Conservation (phyloP, 2,888 invertebrate species). For the Pollenia amentaria region DNA sequence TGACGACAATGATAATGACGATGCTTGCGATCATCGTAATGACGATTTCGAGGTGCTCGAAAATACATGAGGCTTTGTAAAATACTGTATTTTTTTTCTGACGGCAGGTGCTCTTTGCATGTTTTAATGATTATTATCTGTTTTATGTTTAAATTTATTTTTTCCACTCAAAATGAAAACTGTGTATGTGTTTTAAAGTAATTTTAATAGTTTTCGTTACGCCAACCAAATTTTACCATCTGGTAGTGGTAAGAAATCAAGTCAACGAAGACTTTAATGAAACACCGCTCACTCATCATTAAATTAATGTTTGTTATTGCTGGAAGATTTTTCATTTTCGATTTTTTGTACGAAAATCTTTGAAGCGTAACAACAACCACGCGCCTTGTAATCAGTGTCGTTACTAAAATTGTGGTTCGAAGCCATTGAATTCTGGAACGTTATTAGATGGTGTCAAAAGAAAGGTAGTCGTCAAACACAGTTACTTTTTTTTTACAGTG, state of each 20-base stretch:
- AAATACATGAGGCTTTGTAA: constrained; percentile 26
- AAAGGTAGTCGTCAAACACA: constrained; percentile 1
- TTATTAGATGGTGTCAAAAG: constrained; percentile 43
- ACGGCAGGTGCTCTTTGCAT: constrained; percentile 70
- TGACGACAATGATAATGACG: constrained; percentile 26
- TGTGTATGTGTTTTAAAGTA: constrained; percentile 13
- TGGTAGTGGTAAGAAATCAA: constrained; percentile 59
- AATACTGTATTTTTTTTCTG: constrained; percentile 19
- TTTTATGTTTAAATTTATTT: neutral
- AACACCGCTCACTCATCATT: constrained; percentile 56
- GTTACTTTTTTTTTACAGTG: constrained; percentile 28
- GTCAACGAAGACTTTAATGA: constrained; percentile 56
- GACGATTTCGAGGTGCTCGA: constrained; percentile 19
- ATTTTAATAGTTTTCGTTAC: constrained; percentile 55
- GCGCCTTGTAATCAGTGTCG: constrained; percentile 59
- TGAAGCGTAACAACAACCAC: constrained; percentile 67
- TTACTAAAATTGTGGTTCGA: constrained; percentile 14
- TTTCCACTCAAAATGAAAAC: constrained; percentile 5
- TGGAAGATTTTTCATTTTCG: constrained; percentile 12
- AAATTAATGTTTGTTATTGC: constrained; percentile 39
- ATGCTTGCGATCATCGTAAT: constrained; percentile 30
- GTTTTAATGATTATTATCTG: constrained; percentile 45
- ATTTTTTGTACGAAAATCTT: constrained; percentile 38
- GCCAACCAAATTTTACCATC: constrained; percentile 58
- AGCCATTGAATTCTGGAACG: constrained; percentile 35